Conservation (phyloP, 2,797 vertebrate genomes). For the Sebastes matsubarae region DNA sequence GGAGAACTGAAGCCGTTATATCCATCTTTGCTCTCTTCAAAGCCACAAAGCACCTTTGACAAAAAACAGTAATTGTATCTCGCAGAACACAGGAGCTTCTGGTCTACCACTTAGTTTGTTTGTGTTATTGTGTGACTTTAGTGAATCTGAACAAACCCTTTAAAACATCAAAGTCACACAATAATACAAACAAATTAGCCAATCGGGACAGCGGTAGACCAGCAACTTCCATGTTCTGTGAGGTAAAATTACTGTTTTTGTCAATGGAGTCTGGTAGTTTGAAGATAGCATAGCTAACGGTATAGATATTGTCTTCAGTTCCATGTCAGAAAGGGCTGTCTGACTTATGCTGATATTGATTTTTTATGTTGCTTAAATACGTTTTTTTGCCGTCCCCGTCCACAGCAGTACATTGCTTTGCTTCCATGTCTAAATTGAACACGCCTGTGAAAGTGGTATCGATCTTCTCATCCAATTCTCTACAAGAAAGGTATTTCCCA, state of each 20-base stretch:
- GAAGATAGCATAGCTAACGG: neutral
- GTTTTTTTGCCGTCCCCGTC: fast-evolving
- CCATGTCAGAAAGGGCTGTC: neutral
- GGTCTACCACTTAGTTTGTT: no score
- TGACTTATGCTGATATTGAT: neutral
- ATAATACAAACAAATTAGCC: neutral
- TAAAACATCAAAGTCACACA: neutral
- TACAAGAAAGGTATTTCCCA: neutral
- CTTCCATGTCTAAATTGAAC: neutral
- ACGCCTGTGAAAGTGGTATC: neutral
- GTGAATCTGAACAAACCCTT: no score
- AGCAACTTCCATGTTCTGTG: no score
- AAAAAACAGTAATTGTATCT: neutral
- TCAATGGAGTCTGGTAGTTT: neutral
- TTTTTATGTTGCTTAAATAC: neutral
- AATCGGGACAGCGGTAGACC: no score
- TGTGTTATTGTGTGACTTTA: no score
- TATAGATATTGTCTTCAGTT: neutral
- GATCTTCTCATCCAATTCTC: neutral
- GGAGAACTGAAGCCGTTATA: neutral
- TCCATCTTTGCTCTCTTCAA: neutral
- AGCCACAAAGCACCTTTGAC: neutral
- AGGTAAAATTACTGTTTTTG: no score
- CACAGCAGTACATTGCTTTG: neutral
- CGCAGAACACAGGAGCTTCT: neutral